Evolutionary conservation across 2,888 invertebrate genomes (phyloP).

Genomic region (Tetheella fluctuosa): DNA sequence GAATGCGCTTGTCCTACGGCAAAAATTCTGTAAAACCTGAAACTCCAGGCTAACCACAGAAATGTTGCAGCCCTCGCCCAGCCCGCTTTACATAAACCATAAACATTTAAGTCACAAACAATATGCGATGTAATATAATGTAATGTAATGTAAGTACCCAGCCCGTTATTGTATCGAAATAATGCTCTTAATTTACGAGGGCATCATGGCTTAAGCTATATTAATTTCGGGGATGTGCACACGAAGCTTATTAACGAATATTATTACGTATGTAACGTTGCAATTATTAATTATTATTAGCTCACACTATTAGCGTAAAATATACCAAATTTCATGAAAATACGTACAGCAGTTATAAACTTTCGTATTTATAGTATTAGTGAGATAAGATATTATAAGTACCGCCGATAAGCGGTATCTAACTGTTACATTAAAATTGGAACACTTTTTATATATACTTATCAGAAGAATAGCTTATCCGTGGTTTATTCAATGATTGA

Average conservation of each 20-base stretch:
- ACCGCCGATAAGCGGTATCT: no score
- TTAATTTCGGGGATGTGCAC: constrained; percentile 49
- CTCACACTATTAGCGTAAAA: neutral
- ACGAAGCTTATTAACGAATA: constrained; percentile 32
- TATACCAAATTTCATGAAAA: no score
- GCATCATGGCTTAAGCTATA: constrained; percentile 47
- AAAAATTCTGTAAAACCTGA: neutral
- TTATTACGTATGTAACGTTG: constrained; percentile 21
- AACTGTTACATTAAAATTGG: no score
- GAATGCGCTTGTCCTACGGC: neutral
- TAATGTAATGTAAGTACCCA: constrained; percentile 24
- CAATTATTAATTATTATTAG: neutral
- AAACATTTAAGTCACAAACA: constrained; percentile 30
- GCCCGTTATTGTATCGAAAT: constrained; percentile 43
- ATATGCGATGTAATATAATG: no score
- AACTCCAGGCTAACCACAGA: neutral
- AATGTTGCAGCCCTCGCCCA: neutral
- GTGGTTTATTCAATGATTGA: no score
- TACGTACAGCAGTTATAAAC: no score
- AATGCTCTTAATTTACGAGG: constrained; percentile 57
- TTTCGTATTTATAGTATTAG: no score
- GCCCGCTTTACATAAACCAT: neutral
- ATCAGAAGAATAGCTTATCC: no score
- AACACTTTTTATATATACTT: no score
- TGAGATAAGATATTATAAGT: no score